These are phyloP conservation scores for Microtus richardsoni DNA, from an alignment of 2,113 vertebrate species.

Conservation along the genomic window DNA sequence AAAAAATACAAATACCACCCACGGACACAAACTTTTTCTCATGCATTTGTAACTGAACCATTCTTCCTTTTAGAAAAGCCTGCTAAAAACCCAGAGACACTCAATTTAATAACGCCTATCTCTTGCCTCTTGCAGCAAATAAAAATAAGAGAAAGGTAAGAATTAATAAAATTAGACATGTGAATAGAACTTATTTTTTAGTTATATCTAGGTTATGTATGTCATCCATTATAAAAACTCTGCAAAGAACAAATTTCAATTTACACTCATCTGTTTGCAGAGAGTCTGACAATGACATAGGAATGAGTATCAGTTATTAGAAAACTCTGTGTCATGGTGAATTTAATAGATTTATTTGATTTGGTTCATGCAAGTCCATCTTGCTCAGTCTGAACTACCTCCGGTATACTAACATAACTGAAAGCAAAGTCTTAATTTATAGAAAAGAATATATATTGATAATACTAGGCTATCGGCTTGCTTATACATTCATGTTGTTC, in stretches of 20 bases:
- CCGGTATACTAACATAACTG: not conserved
- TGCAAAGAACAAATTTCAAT: not conserved
- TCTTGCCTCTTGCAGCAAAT: not conserved
- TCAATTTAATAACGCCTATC: not conserved
- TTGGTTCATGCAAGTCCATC: not conserved
- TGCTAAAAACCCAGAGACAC: not conserved
- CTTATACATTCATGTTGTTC: not conserved
- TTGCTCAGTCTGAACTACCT: not conserved
- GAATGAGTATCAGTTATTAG: not conserved
- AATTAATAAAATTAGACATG: not conserved
- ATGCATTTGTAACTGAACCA: conserved; percentile 48
- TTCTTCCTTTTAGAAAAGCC: conserved; percentile 49
- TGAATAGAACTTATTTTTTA: not conserved
- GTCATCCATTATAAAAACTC: not conserved
- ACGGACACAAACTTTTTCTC: conserved; percentile 32
- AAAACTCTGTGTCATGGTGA: not conserved
- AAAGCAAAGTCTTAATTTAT: not conserved
- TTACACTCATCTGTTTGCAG: not conserved
- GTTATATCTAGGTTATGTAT: not conserved
- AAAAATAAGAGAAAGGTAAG: not conserved
- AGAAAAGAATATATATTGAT: not conserved
- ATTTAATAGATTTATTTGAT: not conserved
- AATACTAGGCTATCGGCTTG: fast-evolving
- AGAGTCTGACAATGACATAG: not conserved
- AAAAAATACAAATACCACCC: conserved; percentile 75